Base-by-base conservation (phyloP, 1,140 invertebrate genomes). In the Apocrypta bakeri region DNA sequence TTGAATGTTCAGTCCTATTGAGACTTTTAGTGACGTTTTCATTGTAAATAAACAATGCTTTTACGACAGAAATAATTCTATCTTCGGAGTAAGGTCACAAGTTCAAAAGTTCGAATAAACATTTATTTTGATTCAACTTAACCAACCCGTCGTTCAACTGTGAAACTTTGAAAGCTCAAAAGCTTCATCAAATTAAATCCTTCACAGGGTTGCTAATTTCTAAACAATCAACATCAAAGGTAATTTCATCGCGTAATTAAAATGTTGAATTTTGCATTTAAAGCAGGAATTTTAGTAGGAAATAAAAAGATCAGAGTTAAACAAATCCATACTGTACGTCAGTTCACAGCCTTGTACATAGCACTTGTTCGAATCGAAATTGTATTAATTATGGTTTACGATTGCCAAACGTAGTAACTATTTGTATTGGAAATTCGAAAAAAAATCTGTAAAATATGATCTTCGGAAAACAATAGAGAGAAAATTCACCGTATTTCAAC, bases 21-120 rank as follows among this genome's bases (percentile, higher is more conserved):
- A n/a, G n/a, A n/a, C n/a, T n/a, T n/a, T n/a, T n/a, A 56, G 21
- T n/a, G 7, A 1, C 48, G 48, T 6, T 7, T 14, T 7, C 2
- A n/a, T 6, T 21, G 17, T 56, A n/a, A 56, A 56, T 56, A n/a
- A 56, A n/a, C 48, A 56, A 56, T 56, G 14, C 40, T 7, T 9
- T 48, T n/a, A 56, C 17, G n/a, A 21, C 48, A 21, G 48, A n/a
- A 56, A 56, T 56, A n/a, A 21, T 56, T 56, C 2, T 66, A 14
- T 4, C 1, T 27, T 21, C n/a, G 2, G 33, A 72, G 7, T 21
- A 72, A n/a, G 69, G 73, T 75, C 73, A 61, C 48, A 75, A 75
- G 73, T 61, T 75, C 73, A 75, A 75, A 27, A 75, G 69, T 72
- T 72, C 69, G 42, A 6, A 6, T 11, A 25, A 4, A 6, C 21